These are phyloP conservation scores for Upupa epops DNA, from an alignment of 2,113 vertebrate species.

Conservation along the genomic window DNA sequence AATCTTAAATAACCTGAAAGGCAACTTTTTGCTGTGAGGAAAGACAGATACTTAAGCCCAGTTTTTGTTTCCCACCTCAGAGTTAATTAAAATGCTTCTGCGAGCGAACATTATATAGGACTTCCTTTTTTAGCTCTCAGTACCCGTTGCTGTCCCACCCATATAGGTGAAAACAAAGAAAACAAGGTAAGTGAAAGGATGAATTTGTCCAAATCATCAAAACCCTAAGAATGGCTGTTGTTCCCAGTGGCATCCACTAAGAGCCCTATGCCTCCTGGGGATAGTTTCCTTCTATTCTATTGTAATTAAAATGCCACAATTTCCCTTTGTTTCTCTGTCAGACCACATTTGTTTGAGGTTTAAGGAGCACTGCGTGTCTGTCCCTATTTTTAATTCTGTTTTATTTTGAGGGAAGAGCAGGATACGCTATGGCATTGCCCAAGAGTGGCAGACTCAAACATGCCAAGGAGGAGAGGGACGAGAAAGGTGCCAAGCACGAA, in stretches of 20 bases:
- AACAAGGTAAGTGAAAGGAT: neutral
- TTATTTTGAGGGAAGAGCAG: neutral
- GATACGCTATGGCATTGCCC: accelerated
- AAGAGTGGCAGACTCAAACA: neutral
- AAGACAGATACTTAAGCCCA: neutral
- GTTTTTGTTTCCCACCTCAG: neutral
- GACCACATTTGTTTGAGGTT: neutral
- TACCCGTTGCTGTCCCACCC: neutral
- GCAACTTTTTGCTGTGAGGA: neutral
- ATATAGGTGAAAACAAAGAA: neutral
- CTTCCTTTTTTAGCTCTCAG: neutral
- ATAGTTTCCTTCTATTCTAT: neutral
- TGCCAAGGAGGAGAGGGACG: neutral
- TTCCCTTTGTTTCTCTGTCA: neutral
- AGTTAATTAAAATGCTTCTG: neutral
- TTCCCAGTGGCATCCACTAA: neutral
- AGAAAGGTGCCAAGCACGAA: conserved; percentile 56
- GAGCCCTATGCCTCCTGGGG: neutral
- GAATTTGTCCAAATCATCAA: neutral
- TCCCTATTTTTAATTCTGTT: neutral
- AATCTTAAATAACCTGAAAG: neutral
- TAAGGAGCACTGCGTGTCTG: neutral
- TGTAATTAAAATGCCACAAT: neutral
- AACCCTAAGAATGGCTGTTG: neutral
- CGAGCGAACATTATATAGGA: neutral